Base-by-base conservation (phyloP, 1,140 invertebrate genomes). In the Arctopsyche grandis region DNA sequence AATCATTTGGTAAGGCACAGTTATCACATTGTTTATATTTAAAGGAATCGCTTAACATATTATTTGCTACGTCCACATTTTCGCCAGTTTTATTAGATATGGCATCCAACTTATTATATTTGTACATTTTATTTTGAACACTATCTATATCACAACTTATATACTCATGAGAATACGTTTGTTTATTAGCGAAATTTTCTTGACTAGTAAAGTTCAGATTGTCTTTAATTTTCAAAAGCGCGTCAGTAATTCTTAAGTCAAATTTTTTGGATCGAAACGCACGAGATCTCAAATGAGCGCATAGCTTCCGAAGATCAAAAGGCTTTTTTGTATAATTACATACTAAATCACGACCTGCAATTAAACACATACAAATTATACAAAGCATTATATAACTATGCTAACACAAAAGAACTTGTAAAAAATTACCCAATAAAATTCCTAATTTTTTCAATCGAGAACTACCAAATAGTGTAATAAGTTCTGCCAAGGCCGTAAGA, bases 381-480 rank as follows among this genome's bases (percentile, higher is more conserved):
- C 46, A 16, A 66, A 16, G 7, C 21, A 56, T 56, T 16, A 56
- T 21, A 9, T 21, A 56, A 56, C 1, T 38, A 4, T 38, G 29
- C n/a, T n/a, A 38, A 38, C 29, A 38, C 1, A 38, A 38, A 38
- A 38, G 7, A 38, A 38, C 29, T n/a, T n/a, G n/a, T n/a, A 38
- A 38, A 38, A 38, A 1, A 4, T 84, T 88, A 94, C 94, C 94
- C 80, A 96, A 88, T 82, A 90, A 89, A 75, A 86, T 83, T 0
- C 95, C 94, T 60, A 93, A 91, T 78, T 92, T 88, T 79, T 92
- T 89, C 74, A 97, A 90, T 81, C 90, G 86, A 12, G 89, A 88
- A 60, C 91, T 92, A 0, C 96, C 96, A 85, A 98, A 93, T 79
- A 97, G 87, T 26, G 93, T 92, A 1, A 93, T 92, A 69, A 97